Percentiles rank a stretch among this genome's conserved stretches.
Evolutionary conservation across 2,888 invertebrate genomes (phyloP).

Genomic region (Hartigia nigra): DNA sequence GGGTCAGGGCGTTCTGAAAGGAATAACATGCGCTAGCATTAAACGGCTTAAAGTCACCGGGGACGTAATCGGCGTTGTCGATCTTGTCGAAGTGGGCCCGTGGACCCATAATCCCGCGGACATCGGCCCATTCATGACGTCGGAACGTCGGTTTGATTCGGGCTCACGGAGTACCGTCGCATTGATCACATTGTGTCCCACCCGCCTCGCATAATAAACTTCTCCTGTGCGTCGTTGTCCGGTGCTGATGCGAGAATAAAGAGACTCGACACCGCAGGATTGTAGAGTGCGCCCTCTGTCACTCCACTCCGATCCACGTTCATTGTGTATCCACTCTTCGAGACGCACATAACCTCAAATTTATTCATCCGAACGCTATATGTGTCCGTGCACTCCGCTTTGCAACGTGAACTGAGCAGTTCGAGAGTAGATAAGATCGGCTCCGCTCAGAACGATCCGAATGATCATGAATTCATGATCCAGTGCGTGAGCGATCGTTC

Average conservation of each 20-base stretch:
- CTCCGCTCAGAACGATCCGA: background rate
- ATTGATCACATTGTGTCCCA: slow-evolving; percentile 7
- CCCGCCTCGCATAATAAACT: slow-evolving; percentile 6
- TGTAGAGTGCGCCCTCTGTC: slow-evolving; percentile 12
- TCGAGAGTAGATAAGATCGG: background rate
- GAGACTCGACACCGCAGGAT: slow-evolving; percentile 19
- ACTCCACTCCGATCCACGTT: slow-evolving; percentile 8
- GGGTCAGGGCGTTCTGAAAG: slow-evolving; percentile 20
- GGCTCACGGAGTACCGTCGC: background rate
- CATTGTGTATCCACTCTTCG: background rate
- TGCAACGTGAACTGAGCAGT: slow-evolving; percentile 7
- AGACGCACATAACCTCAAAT: background rate
- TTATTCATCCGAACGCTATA: slow-evolving; percentile 1
- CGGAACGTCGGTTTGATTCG: background rate
- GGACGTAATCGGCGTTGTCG: slow-evolving; percentile 46
- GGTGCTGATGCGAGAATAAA: slow-evolving; percentile 44
- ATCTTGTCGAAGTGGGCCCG: slow-evolving; percentile 32
- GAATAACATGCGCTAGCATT: slow-evolving; percentile 40
- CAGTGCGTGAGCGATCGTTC: background rate
- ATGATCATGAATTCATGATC: slow-evolving; percentile 2
- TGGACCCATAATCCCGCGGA: slow-evolving; percentile 32
- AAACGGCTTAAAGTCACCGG: slow-evolving; percentile 45
- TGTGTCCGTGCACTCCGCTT: slow-evolving; percentile 2
- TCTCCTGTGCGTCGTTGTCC: slow-evolving; percentile 40
- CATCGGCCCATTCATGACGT: slow-evolving; percentile 9